Evolutionary conservation across 2,113 vertebrate species (phyloP).

Genomic region (Rhabdornis inornatus): DNA sequence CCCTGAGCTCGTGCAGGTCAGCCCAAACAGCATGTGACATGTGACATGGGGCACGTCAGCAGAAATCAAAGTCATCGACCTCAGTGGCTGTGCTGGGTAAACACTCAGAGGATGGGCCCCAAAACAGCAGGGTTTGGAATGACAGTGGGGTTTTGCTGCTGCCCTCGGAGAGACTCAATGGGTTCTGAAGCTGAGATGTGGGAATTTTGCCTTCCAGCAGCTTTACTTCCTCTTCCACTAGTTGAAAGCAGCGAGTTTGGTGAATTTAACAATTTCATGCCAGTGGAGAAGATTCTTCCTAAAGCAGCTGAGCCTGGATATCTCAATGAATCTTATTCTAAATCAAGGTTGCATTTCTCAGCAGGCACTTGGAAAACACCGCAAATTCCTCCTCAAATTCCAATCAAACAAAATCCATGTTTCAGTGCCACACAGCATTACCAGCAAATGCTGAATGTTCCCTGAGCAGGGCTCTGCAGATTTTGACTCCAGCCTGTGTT

Average conservation of each 20-base stretch:
- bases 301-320: neutral
- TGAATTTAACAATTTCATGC: neutral
- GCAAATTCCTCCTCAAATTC: neutral
- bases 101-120: rapidly evolving
- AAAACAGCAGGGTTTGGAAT: neutral
- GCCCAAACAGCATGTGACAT: neutral
- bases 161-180: rapidly evolving
- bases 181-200: rapidly evolving
- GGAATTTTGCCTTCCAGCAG: neutral
- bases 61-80: neutral
- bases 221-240: neutral
- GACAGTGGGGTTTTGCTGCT: neutral
- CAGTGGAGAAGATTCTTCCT: neutral
- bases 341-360: neutral
- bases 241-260: neutral
- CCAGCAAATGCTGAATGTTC: neutral
- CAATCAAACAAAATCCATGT: neutral
- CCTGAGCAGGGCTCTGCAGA: neutral
- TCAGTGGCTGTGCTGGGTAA: neutral
- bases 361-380: neutral
- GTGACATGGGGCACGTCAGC: neutral
- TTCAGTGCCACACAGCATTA: neutral
- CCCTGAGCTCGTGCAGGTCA: neutral
- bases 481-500: neutral
- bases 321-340: neutral